Evolutionary conservation across 2,888 invertebrate genomes (phyloP), one percentile per base, ranked within the genome.

Genomic region (Cremastinae sp.): DNA sequence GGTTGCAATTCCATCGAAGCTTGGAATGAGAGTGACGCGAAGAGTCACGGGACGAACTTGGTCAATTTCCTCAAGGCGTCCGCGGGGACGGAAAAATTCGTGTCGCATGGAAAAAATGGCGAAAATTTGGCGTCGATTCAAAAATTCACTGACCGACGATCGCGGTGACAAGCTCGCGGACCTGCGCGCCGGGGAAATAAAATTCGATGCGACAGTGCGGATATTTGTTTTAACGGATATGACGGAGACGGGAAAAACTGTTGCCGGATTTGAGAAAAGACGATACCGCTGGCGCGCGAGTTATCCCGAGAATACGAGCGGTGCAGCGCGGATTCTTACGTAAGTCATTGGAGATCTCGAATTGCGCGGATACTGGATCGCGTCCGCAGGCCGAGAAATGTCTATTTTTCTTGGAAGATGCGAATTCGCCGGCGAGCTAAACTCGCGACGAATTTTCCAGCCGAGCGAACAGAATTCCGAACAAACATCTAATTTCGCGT

Each of bases 141-240:
- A 58, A 58, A 10, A 20, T 18, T 16, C 18, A 18, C 18, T 12
- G 38, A n/a, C 5, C 2, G 3, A 7, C 9, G 34, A 4, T 8
- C 1, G 16, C 10, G 56, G 18, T 36, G 10, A 51, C n/a, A 36
- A 20, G 8, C n/a, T 12, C 53, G 36, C 14, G 36, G 12, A 2
- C 47, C 1, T 4, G 1, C 34, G 56, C 28, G 12, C 36, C 28
- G 49, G 43, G 16, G 43, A 36, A 64, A 62, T 53, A 61, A n/a
- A n/a, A 53, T 66, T 38, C 54, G 28, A 34, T 4, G 34, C 66
- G n/a, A 70, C n/a, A n/a, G n/a, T n/a, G 51, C 20, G 53, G 53
- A 45, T 73, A 69, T 76, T 76, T 73, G 70, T 77, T 77, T 74
- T 73, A 64, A 58, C 66, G 65, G 59, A 62, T 58, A 10, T 14